These are phyloP conservation scores for Helicoverpa armigera DNA, from an alignment of 1,140 invertebrate species.

Conservation along the genomic window DNA sequence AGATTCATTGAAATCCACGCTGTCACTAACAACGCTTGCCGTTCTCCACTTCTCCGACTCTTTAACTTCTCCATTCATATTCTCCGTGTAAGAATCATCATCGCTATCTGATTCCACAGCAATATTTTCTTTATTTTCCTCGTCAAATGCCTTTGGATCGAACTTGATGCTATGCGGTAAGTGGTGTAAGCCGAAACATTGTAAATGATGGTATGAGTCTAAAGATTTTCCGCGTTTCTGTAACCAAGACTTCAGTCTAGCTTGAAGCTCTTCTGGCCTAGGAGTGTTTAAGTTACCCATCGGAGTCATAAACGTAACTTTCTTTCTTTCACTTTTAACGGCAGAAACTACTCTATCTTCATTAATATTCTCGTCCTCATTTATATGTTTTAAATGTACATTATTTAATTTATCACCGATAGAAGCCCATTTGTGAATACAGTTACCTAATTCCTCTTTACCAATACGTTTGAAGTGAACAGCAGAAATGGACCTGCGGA, in stretches of 20 bases:
- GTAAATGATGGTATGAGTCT: slow-evolving; percentile 85
- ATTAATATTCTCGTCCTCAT: slow-evolving; percentile 73
- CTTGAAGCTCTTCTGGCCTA: slow-evolving; percentile 76
- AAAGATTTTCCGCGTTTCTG: slow-evolving; percentile 83
- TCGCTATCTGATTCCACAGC: slow-evolving; percentile 79
- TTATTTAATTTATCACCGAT: slow-evolving; percentile 78
- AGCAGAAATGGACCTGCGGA: slow-evolving; percentile 82
- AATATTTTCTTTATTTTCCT: slow-evolving; percentile 87
- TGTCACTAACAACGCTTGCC: slow-evolving; percentile 69
- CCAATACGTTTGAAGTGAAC: slow-evolving; percentile 82
- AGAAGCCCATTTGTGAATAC: slow-evolving; percentile 81
- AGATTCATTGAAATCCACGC: slow-evolving; percentile 70
- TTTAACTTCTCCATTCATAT: slow-evolving; percentile 66
- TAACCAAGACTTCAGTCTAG: slow-evolving; percentile 84
- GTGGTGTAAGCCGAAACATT: slow-evolving; percentile 84
- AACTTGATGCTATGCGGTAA: slow-evolving; percentile 57
- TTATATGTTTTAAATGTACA: slow-evolving; percentile 69
- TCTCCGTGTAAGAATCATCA: slow-evolving; percentile 79
- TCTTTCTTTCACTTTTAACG: slow-evolving; percentile 81
- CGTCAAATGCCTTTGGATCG: slow-evolving; percentile 65
- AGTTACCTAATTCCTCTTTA: slow-evolving; percentile 75
- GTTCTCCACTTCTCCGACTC: slow-evolving; percentile 65
- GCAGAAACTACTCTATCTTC: slow-evolving; percentile 74
- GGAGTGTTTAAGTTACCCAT: slow-evolving; percentile 76
- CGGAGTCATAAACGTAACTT: slow-evolving; percentile 80